Conservation (phyloP, 2,113 vertebrate genomes). For the Rousettus leschenaultii region DNA sequence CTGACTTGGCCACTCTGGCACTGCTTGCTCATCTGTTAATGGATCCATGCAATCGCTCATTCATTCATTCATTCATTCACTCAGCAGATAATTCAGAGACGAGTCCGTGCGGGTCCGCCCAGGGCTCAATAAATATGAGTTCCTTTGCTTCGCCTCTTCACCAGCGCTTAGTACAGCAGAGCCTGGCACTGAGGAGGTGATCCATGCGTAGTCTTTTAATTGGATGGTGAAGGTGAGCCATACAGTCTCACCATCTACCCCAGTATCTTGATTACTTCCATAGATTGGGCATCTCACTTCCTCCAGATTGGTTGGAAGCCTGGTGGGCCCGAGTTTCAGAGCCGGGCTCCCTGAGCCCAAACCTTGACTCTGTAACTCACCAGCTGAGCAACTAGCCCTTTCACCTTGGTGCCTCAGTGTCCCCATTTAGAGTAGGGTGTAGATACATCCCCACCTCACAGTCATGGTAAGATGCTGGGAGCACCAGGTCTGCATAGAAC, state of each 20-base stretch:
- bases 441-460: neutral
- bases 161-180: neutral
- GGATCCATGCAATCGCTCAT: fast-evolving
- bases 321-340: neutral
- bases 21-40: fast-evolving
- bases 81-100: neutral
- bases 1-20: neutral
- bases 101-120: no score
- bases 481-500: neutral
- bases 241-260: no score
- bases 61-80: neutral
- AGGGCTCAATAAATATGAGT: neutral
- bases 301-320: neutral
- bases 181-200: neutral
- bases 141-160: neutral
- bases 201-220: fast-evolving
- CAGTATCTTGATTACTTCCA: neutral
- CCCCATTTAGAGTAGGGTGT: fast-evolving
- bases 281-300: neutral
- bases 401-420: neutral
- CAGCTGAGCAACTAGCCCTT: neutral
- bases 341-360: neutral
- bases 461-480: neutral
- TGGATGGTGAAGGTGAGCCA: neutral
- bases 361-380: neutral